Conservation (phyloP, 2,113 vertebrate genomes). For the Psephotus haematonotus region DNA sequence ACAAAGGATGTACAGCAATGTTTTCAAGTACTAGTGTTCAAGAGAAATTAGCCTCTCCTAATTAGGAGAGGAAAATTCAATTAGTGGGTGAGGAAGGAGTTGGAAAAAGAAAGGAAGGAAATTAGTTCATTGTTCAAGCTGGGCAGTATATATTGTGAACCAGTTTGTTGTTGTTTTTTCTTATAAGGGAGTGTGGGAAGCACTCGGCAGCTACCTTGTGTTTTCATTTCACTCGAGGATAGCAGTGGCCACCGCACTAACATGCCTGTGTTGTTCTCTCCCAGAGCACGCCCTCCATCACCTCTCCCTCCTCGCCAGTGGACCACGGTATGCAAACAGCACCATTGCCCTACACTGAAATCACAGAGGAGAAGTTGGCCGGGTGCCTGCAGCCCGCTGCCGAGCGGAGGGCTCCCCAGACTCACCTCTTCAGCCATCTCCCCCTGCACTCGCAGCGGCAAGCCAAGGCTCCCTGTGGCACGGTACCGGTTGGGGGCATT, state of each 20-base stretch:
- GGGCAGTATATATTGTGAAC: not conserved
- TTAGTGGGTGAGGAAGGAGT: not conserved
- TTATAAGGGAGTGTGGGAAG: not conserved
- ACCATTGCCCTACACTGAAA: not conserved
- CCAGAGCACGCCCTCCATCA: constrained; percentile 18
- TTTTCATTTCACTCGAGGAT: not conserved
- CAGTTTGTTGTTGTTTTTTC: not conserved
- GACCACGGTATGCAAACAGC: constrained; percentile 74
- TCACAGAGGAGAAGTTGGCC: constrained; percentile 66
- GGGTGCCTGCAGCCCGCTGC: constrained; percentile 38
- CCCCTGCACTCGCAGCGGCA: constrained; percentile 94
- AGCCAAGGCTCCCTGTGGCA: constrained; percentile 82
- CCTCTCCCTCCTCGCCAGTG: constrained; percentile 14
- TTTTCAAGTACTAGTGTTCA: not conserved
- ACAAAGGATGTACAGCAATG: not conserved
- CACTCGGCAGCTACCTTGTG: not conserved
- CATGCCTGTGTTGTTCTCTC: not conserved
- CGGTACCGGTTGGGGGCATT: constrained; percentile 90
- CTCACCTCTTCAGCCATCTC: constrained; percentile 92
- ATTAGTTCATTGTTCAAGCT: not conserved
- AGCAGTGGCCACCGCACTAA: fast-evolving
- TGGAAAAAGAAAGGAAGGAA: constrained; percentile 29
- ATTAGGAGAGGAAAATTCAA: constrained; percentile 32
- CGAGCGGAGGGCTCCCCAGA: constrained; percentile 62
- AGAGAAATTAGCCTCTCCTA: not conserved